Conservation (phyloP, 2,797 vertebrate genomes). For the Spizella passerina region DNA sequence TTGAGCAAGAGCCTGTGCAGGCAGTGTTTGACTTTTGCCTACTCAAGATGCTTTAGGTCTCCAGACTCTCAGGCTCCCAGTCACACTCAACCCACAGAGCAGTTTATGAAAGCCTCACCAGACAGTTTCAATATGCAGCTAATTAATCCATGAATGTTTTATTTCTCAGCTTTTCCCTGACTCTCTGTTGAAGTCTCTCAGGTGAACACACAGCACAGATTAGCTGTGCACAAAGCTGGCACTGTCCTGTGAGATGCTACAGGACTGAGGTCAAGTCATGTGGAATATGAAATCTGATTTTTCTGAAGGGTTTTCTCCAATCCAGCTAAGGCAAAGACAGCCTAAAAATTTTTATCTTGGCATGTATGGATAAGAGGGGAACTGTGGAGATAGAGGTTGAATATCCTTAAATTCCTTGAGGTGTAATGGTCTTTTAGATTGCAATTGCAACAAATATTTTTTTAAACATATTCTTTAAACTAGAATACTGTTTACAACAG, state of each 20-base stretch:
- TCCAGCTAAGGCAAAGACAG: not conserved
- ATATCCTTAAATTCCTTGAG: not conserved
- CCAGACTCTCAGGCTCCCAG: not conserved
- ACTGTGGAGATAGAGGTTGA: not conserved
- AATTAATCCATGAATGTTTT: not conserved
- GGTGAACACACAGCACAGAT: not conserved
- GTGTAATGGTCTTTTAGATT: not conserved
- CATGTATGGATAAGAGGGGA: not conserved
- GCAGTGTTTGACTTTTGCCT: not conserved
- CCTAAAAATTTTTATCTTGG: not conserved
- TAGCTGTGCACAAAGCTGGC: not conserved
- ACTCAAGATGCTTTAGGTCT: not conserved
- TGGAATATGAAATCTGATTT: slow-evolving; percentile 11
- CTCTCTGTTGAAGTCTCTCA: not conserved
- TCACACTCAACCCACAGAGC: not conserved
- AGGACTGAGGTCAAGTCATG: not conserved
- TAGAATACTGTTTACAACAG: not conserved
- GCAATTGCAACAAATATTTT: not conserved
- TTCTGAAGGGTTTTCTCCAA: slow-evolving; percentile 9
- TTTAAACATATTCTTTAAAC: not conserved
- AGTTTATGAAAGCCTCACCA: not conserved
- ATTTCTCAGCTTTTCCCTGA: not conserved
- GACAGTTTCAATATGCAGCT: not conserved
- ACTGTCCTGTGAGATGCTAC: not conserved
- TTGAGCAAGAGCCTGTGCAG: not conserved